These are phyloP conservation scores for Drosophila setifemur DNA, from an alignment of 1,140 invertebrate genomes.

Conservation along the genomic window DNA sequence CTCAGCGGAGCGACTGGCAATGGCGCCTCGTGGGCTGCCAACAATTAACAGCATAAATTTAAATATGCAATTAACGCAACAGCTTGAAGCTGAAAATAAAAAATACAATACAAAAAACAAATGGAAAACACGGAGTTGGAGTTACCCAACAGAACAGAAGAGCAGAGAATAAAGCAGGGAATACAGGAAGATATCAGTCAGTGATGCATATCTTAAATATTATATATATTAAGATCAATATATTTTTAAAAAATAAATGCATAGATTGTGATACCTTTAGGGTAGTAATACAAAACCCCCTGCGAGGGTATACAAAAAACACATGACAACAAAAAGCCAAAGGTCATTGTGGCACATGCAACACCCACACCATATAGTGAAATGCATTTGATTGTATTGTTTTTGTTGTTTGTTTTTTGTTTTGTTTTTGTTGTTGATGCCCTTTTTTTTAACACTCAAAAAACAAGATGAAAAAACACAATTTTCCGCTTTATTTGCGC, in stretches of 20 bases:
- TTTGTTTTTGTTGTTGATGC: conserved; percentile 12
- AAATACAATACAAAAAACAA: not conserved
- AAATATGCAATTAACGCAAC: conserved; percentile 79
- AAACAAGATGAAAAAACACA: conserved; percentile 55
- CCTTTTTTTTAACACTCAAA: conserved; percentile 42
- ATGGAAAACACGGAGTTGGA: not conserved
- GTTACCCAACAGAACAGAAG: not conserved
- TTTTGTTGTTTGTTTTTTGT: conserved; percentile 55
- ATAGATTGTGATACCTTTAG: too few relatives aligned
- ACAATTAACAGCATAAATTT: conserved; percentile 79
- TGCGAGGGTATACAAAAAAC: too few relatives aligned
- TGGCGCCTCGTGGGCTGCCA: conserved; percentile 35
- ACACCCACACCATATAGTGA: conserved; percentile 37
- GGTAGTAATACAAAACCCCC: too few relatives aligned
- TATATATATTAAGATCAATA: too few relatives aligned
- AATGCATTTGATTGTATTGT: conserved; percentile 79
- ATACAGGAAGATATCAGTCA: not conserved
- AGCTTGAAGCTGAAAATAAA: conserved; percentile 60
- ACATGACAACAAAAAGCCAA: conserved; percentile 62
- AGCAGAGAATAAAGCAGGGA: not conserved
- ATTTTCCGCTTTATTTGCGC: conserved; percentile 75
- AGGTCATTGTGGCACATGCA: conserved; percentile 65
- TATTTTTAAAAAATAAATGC: not conserved
- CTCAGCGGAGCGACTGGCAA: conserved; percentile 32
- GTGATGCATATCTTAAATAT: too few relatives aligned